These are phyloP conservation scores for Sorex maritimensis DNA, from an alignment of 2,797 vertebrate species.

Conservation along the genomic window DNA sequence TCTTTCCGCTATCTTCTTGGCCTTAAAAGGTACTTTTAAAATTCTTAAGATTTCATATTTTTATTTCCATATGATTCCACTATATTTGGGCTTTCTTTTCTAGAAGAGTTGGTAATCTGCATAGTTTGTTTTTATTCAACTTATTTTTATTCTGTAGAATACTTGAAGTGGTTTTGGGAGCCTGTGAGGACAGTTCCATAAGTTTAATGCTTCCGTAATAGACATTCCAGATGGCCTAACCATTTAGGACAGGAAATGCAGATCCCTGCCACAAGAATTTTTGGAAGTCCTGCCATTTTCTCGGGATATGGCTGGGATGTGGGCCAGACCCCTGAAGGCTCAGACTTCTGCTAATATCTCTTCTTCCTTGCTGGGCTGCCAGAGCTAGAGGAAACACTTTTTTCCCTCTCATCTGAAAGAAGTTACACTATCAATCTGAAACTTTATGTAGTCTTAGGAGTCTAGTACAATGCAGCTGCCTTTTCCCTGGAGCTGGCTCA, in stretches of 20 bases:
- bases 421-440: conserved; percentile 73
- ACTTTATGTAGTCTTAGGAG: conserved; percentile 73
- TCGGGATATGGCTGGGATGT: conserved; percentile 82
- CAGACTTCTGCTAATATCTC: conserved; percentile 81
- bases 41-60: conserved; percentile 53
- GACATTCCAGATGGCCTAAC: conserved; percentile 83
- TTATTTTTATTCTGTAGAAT: conserved; percentile 83
- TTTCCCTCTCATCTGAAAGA: conserved; percentile 67
- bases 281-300: conserved; percentile 83
- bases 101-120: conserved; percentile 67
- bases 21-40: conserved; percentile 14
- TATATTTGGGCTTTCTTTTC: conserved; percentile 28
- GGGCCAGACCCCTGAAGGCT: conserved; percentile 83
- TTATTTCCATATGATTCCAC: conserved; percentile 32
- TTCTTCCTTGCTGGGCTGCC: conserved; percentile 76
- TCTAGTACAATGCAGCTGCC: conserved; percentile 48
- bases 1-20: too few species aligned
- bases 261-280: conserved; percentile 80
- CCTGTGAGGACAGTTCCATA: conserved; percentile 80
- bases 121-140: conserved; percentile 80
- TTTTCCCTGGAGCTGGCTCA: conserved; percentile 75
- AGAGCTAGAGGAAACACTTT: conserved; percentile 76
- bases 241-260: conserved; percentile 83
- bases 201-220: conserved; percentile 81
- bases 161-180: conserved; percentile 77